Conservation (phyloP, 2,113 vertebrate species). For the Gavia stellata region DNA sequence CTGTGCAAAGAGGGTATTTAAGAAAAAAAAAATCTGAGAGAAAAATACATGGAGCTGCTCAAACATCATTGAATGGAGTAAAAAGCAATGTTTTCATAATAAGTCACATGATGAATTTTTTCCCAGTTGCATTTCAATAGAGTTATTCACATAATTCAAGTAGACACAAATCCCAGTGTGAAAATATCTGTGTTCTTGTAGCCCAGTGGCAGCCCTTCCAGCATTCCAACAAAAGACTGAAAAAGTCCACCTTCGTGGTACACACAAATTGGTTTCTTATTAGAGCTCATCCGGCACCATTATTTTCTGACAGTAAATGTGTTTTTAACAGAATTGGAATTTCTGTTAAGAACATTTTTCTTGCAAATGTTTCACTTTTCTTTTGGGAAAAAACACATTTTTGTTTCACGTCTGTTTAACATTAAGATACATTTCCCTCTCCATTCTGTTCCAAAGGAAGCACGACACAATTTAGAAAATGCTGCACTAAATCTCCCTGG, state of each 20-base stretch:
- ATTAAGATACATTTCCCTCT: constrained; percentile 28
- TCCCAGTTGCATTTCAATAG: constrained; percentile 3
- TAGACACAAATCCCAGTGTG: constrained; percentile 41
- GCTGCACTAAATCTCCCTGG: neutral
- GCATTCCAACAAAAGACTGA: neutral
- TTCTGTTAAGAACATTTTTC: neutral
- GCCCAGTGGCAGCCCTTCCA: constrained; percentile 32
- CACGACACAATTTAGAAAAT: neutral
- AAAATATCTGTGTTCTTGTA: neutral
- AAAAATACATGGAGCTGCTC: neutral
- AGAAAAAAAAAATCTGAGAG: neutral
- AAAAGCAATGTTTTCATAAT: constrained; percentile 20
- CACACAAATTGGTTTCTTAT: constrained; percentile 30
- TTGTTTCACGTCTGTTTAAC: neutral
- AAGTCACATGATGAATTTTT: neutral
- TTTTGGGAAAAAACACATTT: neutral
- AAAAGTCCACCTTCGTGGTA: neutral
- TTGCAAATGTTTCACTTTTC: constrained; percentile 29
- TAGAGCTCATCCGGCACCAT: constrained; percentile 21
- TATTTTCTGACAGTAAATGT: constrained; percentile 30
- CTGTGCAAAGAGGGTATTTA: neutral
- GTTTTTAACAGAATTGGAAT: constrained; percentile 11
- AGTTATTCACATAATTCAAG: constrained; percentile 39
- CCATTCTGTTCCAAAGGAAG: constrained; percentile 1
- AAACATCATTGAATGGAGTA: neutral